Base-by-base conservation (phyloP, 35 echinoderm and acorn worm genomes). In the Apostichopus japonicus region DNA sequence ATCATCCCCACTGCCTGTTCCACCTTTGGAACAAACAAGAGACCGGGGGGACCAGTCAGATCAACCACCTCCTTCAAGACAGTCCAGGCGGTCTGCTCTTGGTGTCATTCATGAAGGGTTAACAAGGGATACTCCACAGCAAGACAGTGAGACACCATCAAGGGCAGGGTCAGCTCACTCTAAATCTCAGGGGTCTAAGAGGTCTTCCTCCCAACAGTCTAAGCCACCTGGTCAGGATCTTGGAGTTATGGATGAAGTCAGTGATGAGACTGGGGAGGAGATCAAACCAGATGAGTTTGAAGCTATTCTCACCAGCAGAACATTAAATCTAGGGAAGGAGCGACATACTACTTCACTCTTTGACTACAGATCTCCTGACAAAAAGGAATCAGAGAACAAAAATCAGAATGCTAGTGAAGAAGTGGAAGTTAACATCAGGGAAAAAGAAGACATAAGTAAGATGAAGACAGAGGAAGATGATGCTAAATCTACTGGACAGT, bases 341-440 rank as follows among this genome's bases (percentile, higher is more conserved):
- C 57, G 96, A 53, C 96, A 98, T 58, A 72, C 56, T 5, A 93
- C 6, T 14, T 92, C 94, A 55, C 83, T 92, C 6, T 98, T 98
- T 88, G 96, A 98, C 77, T 98, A 98, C 88, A 87, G 96, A 6
- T 79, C 76, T 19, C 16, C 84, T 14, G 8, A 59, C 2, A 91
- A 75, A 63, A 19, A 76, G 56, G 14, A 80, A 16, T 72, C 88
- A 22, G 53, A 24, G n/a, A 98, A 98, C 54, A 54, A 58, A 23
- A 98, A 93, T 91, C 91, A 97, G 75, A 95, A 98, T 90, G 96
- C 94, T 14, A 21, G 67, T 61, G 52, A 89, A 51, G 61, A 94
- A 56, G 54, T 65, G 10, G 54, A 78, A 72, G 44, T 44, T 44
- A 44, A 44, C 22, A 65, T 91, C 53, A 79, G 1, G 55, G 87